phyloP scores from a whole-genome alignment of 2,797 vertebrate genomes.

The Pampus argenteus region DNA sequence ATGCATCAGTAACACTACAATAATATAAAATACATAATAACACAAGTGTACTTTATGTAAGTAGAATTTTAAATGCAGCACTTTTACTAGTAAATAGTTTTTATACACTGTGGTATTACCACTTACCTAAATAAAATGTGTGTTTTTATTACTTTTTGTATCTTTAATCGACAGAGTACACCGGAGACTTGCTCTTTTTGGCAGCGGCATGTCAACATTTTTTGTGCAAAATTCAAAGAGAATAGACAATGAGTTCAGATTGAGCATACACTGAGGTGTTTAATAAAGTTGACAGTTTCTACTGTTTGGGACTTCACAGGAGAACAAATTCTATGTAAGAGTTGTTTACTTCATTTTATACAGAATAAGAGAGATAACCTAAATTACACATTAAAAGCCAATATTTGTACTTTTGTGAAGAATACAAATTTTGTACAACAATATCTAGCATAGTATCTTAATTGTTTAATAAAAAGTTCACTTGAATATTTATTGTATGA shows the following conservation, averaged over 20 bases:
- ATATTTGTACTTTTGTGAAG: constrained; percentile 99
- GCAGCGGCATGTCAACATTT: neutral
- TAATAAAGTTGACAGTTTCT: constrained; percentile 88
- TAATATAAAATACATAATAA: neutral
- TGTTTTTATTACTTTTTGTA: neutral
- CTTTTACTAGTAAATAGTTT: too few relatives aligned
- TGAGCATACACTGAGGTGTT: constrained; percentile 87
- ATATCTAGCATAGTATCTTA: constrained; percentile 98
- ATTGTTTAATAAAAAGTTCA: constrained; percentile 99
- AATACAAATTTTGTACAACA: constrained; percentile 99
- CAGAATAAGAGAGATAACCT: constrained; percentile 89
- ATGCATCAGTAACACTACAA: neutral
- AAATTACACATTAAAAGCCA: constrained; percentile 97
- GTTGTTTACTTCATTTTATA: constrained; percentile 85
- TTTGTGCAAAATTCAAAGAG: constrained; percentile 56
- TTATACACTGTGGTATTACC: too few relatives aligned
- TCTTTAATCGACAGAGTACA: neutral
- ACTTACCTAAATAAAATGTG: too few relatives aligned
- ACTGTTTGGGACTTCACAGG: constrained; percentile 87
- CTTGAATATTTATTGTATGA: constrained; percentile 99
- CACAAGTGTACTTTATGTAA: too few relatives aligned
- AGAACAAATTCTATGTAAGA: constrained; percentile 87
- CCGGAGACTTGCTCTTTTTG: neutral
- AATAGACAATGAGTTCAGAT: constrained; percentile 76
- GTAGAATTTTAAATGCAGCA: too few relatives aligned